phyloP scores from a whole-genome alignment of 2,797 vertebrate genomes.

The Numenius phaeopus region DNA sequence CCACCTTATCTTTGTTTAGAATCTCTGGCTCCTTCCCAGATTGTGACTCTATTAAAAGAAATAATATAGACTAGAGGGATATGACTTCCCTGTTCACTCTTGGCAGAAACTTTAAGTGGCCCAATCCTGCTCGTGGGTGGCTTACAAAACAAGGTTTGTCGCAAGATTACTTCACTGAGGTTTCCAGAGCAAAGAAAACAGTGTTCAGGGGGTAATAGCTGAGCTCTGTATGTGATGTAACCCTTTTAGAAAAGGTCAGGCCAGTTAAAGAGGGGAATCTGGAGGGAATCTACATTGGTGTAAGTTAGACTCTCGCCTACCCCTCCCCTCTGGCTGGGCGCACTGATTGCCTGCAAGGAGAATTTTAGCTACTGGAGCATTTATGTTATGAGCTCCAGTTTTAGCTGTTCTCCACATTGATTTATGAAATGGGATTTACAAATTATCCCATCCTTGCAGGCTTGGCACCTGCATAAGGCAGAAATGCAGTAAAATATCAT shows the following conservation, averaged over 20 bases:
- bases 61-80: not conserved
- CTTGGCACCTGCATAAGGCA: not conserved
- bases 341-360: not conserved
- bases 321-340: not conserved
- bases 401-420: not conserved
- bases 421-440: not conserved
- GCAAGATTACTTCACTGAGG: not conserved
- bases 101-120: not conserved
- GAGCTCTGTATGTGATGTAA: conserved; percentile 40
- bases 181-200: conserved; percentile 42
- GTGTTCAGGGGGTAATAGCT: conserved; percentile 41
- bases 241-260: conserved; percentile 49
- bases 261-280: conserved; percentile 5
- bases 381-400: not conserved
- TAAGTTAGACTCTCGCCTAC: not conserved
- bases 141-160: not conserved
- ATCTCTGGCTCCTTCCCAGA: conserved; percentile 43
- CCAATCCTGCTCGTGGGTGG: not conserved
- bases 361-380: not conserved
- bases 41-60: not conserved
- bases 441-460: not conserved
- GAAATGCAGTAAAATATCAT: not conserved
- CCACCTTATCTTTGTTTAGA: conserved; percentile 46
- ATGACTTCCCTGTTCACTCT: not conserved
- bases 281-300: conserved; percentile 9